Base-by-base conservation (phyloP, 2,113 vertebrate species). In the Myodes glareolus region DNA sequence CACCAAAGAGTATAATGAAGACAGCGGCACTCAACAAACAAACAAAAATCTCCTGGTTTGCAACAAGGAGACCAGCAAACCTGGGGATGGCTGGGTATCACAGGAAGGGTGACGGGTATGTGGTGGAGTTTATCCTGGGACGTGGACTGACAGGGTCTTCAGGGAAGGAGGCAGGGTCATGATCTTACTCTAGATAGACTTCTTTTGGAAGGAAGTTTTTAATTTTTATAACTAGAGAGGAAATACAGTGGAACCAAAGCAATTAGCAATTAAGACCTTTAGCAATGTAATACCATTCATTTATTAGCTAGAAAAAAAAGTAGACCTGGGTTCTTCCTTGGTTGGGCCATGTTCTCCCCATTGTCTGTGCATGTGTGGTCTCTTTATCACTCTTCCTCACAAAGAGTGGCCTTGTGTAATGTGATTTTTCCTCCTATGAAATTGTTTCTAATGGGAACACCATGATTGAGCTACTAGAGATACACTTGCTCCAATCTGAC, bases 71-170 rank as follows among this genome's bases (percentile, higher is more conserved):
- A 8, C 21, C 21, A 31, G 19, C 4, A 17, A 14, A 39, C 0
- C 50, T 39, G 39, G 3, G 21, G 19, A 80, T 75, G 14, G 2
- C 0, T 25, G 47, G 21, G 19, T 31, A 0, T 16, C 65, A 21
- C 11, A 36, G 68, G 21, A n/a, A 29, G 8, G 12, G 4, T 29
- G 14, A 50, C 42, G 10, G 25, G 0, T 36, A 0, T n/a, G 1
- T 72, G 14, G n/a, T 45, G 65, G 7, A 39, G 1, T 19, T 50
- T 78, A 11, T 50, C 4, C 5, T 16, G 7, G 36, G 29, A 63
- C 42, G 29, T 42, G n/a, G n/a, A 45, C 39, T 61, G 52, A 14
- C 36, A 8, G 23, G 1, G 11, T 14, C 33, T n/a, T 52, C 42
- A 63, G 14, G 33, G 13, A 0, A 68, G 33, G 33, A 10, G 19